Evolutionary conservation across 2,113 vertebrate genomes (phyloP).

Genomic region (Ctenodactylus gundi): DNA sequence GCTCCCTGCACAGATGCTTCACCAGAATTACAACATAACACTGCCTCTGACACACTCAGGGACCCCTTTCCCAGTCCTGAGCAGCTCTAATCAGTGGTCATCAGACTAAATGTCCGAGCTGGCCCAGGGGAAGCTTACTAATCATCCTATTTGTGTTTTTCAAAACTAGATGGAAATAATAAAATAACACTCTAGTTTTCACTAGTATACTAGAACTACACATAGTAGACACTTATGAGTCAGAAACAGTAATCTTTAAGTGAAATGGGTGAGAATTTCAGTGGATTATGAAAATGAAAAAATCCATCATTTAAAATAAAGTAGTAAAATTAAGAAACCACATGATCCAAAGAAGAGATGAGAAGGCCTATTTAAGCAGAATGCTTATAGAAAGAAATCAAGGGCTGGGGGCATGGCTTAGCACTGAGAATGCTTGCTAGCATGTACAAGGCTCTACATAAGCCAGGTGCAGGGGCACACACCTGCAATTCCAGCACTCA

Average conservation of each 20-base stretch:
- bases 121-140: background rate
- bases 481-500: too few relatives aligned
- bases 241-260: conserved; percentile 5
- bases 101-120: background rate
- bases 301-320: background rate
- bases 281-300: background rate
- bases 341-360: background rate
- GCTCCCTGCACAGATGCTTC: conserved; percentile 2
- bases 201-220: too few relatives aligned
- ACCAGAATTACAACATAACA: conserved; percentile 20
- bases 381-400: background rate
- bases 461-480: too few relatives aligned
- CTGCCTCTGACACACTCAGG: background rate
- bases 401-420: background rate
- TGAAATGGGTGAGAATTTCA: background rate
- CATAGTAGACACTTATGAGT: background rate
- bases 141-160: background rate
- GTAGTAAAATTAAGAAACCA: background rate
- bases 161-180: background rate
- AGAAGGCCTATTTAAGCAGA: conserved; percentile 23
- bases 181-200: conserved; percentile 12
- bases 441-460: too few relatives aligned
- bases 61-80: background rate
- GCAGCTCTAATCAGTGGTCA: background rate
- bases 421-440: too few relatives aligned